Conservation (phyloP, 2,797 vertebrate species). For the Ibycter americanus region DNA sequence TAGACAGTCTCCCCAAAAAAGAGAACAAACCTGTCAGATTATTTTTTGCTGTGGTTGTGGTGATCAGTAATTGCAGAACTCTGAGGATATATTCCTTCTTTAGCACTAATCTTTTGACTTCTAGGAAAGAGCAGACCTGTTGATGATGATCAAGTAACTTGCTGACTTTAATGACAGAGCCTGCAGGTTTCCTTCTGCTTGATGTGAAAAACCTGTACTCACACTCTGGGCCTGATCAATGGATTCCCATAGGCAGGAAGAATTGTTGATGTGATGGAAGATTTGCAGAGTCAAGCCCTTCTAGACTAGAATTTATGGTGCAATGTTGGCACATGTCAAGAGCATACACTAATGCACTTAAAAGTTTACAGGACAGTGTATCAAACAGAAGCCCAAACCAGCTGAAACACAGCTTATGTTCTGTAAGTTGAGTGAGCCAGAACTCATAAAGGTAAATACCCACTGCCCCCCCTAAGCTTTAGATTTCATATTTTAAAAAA, state of each 20-base stretch:
- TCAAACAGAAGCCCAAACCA: not conserved
- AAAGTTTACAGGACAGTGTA: not conserved
- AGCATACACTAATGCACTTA: not conserved
- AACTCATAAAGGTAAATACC: not conserved
- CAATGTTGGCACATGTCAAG: not conserved
- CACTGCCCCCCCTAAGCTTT: not conserved
- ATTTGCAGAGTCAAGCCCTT: not conserved
- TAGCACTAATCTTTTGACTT: not conserved
- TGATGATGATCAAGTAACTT: not conserved
- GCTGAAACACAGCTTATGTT: not conserved
- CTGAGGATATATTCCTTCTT: not conserved
- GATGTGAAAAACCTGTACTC: not conserved
- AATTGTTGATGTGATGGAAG: not conserved
- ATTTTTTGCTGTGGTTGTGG: not conserved
- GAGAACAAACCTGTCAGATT: not conserved
- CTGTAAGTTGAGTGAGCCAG: not conserved
- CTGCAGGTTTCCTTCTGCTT: not conserved
- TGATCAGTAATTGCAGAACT: not conserved
- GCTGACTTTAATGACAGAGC: not conserved
- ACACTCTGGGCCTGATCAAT: not conserved
- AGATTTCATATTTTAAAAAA: not conserved
- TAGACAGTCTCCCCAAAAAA: not conserved
- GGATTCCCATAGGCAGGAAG: not conserved
- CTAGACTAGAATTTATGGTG: not conserved
- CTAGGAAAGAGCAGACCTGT: not conserved